Evolutionary conservation across 2,888 invertebrate species (phyloP).

Genomic region (Salticus scenicus): DNA sequence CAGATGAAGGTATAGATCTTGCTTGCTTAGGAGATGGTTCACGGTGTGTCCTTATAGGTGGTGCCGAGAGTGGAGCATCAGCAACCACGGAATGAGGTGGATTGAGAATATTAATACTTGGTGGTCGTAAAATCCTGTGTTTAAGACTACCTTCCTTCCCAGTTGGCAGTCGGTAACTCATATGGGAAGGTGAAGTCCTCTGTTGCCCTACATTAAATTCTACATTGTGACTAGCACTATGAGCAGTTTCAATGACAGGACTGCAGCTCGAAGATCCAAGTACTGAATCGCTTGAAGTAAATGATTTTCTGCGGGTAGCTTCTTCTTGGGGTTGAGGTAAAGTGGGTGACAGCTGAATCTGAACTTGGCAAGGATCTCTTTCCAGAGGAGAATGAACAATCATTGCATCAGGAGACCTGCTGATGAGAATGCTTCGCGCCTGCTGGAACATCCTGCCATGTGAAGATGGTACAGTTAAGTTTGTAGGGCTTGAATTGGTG

Average conservation of each 20-base stretch:
- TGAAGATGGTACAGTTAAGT: slow-evolving; percentile 5
- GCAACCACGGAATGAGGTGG: slow-evolving; percentile 71
- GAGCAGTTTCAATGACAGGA: slow-evolving; percentile 24
- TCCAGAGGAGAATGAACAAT: slow-evolving; percentile 30
- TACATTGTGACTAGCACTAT: not conserved
- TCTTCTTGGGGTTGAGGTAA: slow-evolving; percentile 17
- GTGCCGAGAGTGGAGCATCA: slow-evolving; percentile 71
- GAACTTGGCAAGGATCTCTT: slow-evolving; percentile 34
- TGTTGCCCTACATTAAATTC: slow-evolving; percentile 19
- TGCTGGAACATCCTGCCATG: slow-evolving; percentile 40
- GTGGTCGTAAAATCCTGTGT: slow-evolving; percentile 80
- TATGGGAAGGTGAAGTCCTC: slow-evolving; percentile 27
- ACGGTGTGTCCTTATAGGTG: slow-evolving; percentile 68
- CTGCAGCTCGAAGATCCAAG: slow-evolving; percentile 36
- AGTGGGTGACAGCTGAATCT: slow-evolving; percentile 43
- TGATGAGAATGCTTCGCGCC: slow-evolving; percentile 51
- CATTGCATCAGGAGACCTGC: slow-evolving; percentile 46
- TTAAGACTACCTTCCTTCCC: slow-evolving; percentile 82
- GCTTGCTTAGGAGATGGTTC: slow-evolving; percentile 74
- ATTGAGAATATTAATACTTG: slow-evolving; percentile 72
- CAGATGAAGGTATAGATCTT: slow-evolving; percentile 71
- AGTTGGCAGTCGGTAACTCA: slow-evolving; percentile 77
- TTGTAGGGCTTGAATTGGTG: slow-evolving; percentile 38
- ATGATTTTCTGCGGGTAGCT: slow-evolving; percentile 17
- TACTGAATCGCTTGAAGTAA: slow-evolving; percentile 28